These are phyloP conservation scores for Hirtodrosophila alboralis DNA, from an alignment of 2,888 invertebrate species.

Conservation along the genomic window DNA sequence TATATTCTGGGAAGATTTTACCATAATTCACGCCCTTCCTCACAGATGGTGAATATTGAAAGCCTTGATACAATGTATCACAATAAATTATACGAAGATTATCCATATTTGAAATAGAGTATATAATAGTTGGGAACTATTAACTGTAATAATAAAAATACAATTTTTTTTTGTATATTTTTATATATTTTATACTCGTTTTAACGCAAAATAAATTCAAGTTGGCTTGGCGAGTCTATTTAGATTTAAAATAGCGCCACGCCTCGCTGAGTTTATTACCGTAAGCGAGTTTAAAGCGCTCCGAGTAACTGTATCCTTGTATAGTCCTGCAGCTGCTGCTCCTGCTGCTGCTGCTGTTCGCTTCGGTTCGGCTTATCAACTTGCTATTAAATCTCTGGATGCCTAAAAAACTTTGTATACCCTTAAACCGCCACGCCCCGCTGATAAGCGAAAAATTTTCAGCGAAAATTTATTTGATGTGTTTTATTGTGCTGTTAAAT, in stretches of 20 bases:
- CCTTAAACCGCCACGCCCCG: conserved; percentile 44
- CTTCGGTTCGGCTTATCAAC: conserved; percentile 65
- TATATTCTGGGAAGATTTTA: no score
- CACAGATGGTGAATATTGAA: no score
- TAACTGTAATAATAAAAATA: no score
- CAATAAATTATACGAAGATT: no score
- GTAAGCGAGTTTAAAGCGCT: conserved; percentile 69
- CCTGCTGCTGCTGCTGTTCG: no score
- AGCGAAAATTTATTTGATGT: conserved; percentile 75
- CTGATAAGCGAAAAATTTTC: conserved; percentile 73
- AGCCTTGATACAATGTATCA: no score
- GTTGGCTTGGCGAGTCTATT: conserved; percentile 66
- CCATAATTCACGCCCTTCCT: no score
- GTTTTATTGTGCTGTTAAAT: conserved; percentile 77
- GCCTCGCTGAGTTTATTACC: conserved; percentile 73
- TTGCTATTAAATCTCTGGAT: conserved; percentile 71
- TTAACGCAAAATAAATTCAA: conserved; percentile 62
- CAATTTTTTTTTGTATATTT: conserved; percentile 10
- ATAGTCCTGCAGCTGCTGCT: conserved; percentile 1
- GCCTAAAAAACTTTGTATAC: conserved; percentile 32
- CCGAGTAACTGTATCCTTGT: conserved; percentile 14
- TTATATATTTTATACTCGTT: conserved; percentile 16
- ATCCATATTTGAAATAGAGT: no score
- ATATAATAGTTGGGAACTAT: no score
- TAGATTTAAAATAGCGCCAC: conserved; percentile 72